A percentile compares a stretch with the other conserved stretches of the same genome.
phyloP scores from a whole-genome alignment of 2,113 vertebrate species.

The zebrafish (Danio rerio) region GRCz12tu NC_133198.1:29715501-29716000 shows the following conservation, averaged over 20 bases:
- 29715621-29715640: constrained; percentile 59
- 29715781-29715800: constrained; percentile 64
- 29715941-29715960: constrained; percentile 74
- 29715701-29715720: constrained; percentile 15
- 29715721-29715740: constrained; percentile 19
- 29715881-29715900: constrained; percentile 69
- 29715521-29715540: no score
- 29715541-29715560: no score
- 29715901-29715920: constrained; percentile 76
- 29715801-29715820: constrained; percentile 50
- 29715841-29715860: constrained; percentile 66
- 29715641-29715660: constrained; percentile 62
- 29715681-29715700: constrained; percentile 35
- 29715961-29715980: constrained; percentile 64
- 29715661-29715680: constrained; percentile 60
- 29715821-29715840: constrained; percentile 42
- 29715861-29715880: constrained; percentile 83
- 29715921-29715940: constrained; percentile 50
- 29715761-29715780: constrained; percentile 43
- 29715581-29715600: not conserved
- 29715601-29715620: constrained; percentile 53
- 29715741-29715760: constrained; percentile 60
- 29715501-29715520: no score
- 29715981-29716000: constrained; percentile 67
- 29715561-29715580: no score